Base-by-base conservation (phyloP, 2,113 vertebrate genomes). In the Mobula birostris region DNA sequence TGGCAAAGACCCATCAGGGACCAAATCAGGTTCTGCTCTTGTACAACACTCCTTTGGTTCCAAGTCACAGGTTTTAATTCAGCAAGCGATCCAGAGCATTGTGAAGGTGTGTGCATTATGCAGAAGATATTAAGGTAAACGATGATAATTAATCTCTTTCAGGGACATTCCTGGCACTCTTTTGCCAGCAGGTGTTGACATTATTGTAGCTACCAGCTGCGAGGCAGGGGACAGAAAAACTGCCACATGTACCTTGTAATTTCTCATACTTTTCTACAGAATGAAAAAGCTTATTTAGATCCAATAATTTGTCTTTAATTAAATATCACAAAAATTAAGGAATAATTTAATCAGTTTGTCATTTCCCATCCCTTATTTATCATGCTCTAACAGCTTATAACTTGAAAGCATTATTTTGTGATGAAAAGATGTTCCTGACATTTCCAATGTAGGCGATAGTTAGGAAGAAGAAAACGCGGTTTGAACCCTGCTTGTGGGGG, bases 121-220 rank as follows among this genome's bases (percentile, higher is more conserved):
- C 12, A 63, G 5, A 27, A 61, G 0, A 63, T 63, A 6, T 88
- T 88, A 63, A 5, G 11, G 83, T 66, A n/a, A 66, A 63, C 15
- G 85, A 87, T n/a, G 58, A 88, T 27, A n/a, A 63, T 66, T 63
- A 14, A 88, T 88, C 61, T 88, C 58, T 88, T 88, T 88, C 85
- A 88, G 58, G 11, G 58, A n/a, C 27, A 32, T 88, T 88, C n/a
- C 83, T 61, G 58, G 85, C 85, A 88, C 24, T n/a, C 85, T n/a
- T 63, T n/a, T 88, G 58, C 61, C 85, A 88, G 24, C 58, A 88
- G 58, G 56, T 88, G 58, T 63, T 88, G 85, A 66, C 58, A 66
- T 66, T 14, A n/a, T 88, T 72, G 58, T 12, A 63, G 85, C 29
- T 66, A 88, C 5, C 85, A 88, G 85, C 58, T 88, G 85, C 29